A percentile compares a stretch with the other conserved stretches of the same genome.
Evolutionary conservation across 2,797 vertebrate species (phyloP).

Genomic region (Xyrichtys novacula): DNA sequence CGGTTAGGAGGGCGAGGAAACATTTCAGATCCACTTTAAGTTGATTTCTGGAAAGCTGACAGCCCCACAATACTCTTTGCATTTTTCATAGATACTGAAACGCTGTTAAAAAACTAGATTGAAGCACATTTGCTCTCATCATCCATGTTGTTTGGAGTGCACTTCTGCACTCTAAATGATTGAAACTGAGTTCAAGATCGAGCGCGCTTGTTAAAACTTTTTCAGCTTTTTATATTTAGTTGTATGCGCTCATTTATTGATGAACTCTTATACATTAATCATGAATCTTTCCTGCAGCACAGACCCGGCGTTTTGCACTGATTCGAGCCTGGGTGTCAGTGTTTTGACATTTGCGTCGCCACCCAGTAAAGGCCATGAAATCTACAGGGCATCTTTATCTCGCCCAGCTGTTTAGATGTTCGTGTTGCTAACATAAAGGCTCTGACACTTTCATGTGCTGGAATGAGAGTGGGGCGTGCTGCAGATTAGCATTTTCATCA

Average conservation of each 20-base stretch:
- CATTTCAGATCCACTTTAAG: background rate
- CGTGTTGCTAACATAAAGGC: constrained; percentile 1
- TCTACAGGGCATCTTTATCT: background rate
- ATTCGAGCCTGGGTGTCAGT: constrained; percentile 9
- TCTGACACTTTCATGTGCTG: background rate
- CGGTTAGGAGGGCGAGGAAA: background rate
- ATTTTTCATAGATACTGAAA: constrained; percentile 11
- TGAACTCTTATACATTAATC: constrained; percentile 1
- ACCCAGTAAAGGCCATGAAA: constrained; percentile 6
- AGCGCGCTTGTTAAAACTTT: constrained; percentile 2
- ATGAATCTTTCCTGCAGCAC: background rate
- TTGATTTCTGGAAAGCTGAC: background rate
- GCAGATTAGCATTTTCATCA: background rate
- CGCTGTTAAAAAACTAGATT: constrained; percentile 10
- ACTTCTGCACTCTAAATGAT: constrained; percentile 19
- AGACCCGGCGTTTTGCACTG: background rate
- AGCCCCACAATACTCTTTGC: background rate
- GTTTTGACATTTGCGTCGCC: constrained; percentile 18
- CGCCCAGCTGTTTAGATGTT: background rate
- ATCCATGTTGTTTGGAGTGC: constrained; percentile 11
- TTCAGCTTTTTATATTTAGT: background rate
- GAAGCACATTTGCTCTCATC: constrained; percentile 20
- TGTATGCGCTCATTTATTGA: background rate
- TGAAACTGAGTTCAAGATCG: constrained; percentile 22
- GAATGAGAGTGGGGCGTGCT: background rate